Evolutionary conservation across 2,113 vertebrate species (phyloP).

Genomic region (Pangasianodon gigas): DNA sequence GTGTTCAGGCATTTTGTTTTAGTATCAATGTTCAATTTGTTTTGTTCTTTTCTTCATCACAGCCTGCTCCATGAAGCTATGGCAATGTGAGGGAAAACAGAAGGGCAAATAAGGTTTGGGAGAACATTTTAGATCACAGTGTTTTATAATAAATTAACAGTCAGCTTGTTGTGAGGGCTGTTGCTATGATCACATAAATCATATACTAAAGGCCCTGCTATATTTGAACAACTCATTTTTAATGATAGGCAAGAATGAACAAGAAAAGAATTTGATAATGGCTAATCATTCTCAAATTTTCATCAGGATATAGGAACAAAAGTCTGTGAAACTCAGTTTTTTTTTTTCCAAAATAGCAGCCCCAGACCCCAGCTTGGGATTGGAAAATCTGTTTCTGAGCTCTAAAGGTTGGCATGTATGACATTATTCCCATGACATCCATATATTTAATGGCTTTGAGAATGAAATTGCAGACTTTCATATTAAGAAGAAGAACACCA

Average conservation of each 20-base stretch:
- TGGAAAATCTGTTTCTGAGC: slow-evolving; percentile 6
- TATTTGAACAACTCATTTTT: background rate
- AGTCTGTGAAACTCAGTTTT: background rate
- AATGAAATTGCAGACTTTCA: slow-evolving; percentile 6
- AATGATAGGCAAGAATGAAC: background rate
- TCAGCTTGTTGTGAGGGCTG: background rate
- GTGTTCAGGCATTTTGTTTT: too few species aligned
- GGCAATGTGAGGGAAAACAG: background rate
- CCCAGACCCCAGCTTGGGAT: background rate
- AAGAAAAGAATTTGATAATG: background rate
- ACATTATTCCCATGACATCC: background rate
- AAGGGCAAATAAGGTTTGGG: background rate
- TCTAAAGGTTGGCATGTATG: slow-evolving; percentile 16
- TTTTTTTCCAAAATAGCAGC: background rate
- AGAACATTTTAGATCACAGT: background rate
- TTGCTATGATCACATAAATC: background rate
- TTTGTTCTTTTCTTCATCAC: background rate
- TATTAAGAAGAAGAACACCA: background rate
- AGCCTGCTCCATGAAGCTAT: background rate
- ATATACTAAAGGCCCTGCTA: background rate
- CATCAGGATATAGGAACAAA: background rate
- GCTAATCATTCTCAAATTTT: background rate
- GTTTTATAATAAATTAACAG: background rate
- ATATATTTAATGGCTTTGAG: slow-evolving; percentile 16
- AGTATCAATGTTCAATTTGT: background rate